Percentiles rank a stretch among this genome's conserved stretches.
Evolutionary conservation across 2,797 vertebrate genomes (phyloP).

Genomic region (Spinibarbus caldwelli): DNA sequence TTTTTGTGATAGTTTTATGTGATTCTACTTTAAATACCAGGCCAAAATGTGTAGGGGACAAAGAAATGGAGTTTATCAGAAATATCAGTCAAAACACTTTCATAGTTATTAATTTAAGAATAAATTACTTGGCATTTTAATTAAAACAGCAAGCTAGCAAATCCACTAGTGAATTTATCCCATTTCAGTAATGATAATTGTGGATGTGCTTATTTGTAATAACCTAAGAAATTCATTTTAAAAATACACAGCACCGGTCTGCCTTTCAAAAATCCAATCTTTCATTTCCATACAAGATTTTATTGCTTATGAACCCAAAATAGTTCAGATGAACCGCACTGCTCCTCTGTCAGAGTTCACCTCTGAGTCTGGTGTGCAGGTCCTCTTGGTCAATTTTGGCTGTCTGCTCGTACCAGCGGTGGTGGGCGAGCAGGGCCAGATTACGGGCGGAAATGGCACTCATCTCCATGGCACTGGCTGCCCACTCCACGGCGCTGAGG

Average conservation of each 20-base stretch:
- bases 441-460: slow-evolving; percentile 88
- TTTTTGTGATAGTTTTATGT: neutral
- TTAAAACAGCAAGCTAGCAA: neutral
- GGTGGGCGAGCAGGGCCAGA: slow-evolving; percentile 85
- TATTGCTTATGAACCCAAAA: neutral
- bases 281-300: neutral
- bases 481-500: slow-evolving; percentile 86
- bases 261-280: neutral
- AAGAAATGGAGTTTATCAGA: neutral
- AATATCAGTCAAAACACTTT: neutral
- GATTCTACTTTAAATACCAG: neutral
- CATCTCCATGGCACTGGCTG: slow-evolving; percentile 93
- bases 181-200: neutral
- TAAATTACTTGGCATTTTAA: too few relatives aligned
- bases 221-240: neutral
- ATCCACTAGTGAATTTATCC: neutral
- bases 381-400: slow-evolving; percentile 87
- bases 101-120: neutral
- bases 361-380: slow-evolving; percentile 85
- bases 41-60: neutral
- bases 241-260: neutral
- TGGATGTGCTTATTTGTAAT: neutral
- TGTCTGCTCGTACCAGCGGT: slow-evolving; percentile 82
- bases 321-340: neutral
- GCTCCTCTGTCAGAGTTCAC: slow-evolving; percentile 79